Conservation (phyloP, 2,113 vertebrate species). For the Epinephelus moara region DNA sequence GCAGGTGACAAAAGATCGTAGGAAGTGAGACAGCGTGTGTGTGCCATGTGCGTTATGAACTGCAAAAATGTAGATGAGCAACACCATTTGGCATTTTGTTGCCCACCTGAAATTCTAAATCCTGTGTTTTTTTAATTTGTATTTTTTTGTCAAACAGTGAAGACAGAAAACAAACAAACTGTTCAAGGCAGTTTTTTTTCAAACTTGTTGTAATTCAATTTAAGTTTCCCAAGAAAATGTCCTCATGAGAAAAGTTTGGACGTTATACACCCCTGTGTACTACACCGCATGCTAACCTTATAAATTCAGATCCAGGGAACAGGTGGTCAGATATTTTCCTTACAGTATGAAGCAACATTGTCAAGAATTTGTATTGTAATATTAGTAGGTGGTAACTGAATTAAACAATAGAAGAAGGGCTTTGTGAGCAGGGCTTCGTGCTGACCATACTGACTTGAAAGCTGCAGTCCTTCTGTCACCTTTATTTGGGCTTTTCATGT, state of each 20-base stretch:
- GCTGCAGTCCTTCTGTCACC: conserved; percentile 75
- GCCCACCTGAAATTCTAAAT: conserved; percentile 1
- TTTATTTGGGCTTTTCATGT: conserved; percentile 62
- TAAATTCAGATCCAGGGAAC: conserved; percentile 49
- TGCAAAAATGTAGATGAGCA: conserved; percentile 45
- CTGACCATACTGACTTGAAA: conserved; percentile 55
- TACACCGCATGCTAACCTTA: conserved; percentile 36
- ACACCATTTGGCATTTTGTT: conserved; percentile 9
- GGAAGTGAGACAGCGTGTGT: conserved; percentile 65
- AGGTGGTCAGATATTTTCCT: conserved; percentile 69
- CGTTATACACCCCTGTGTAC: neutral
- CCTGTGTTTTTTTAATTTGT: neutral
- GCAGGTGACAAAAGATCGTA: conserved; percentile 75
- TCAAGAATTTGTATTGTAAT: conserved; percentile 52
- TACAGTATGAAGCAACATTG: conserved; percentile 19
- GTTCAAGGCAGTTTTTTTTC: neutral
- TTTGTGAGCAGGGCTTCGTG: conserved; percentile 24
- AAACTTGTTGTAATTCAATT: conserved; percentile 17
- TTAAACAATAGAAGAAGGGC: conserved; percentile 55
- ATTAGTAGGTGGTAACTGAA: conserved; percentile 70
- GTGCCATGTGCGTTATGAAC: conserved; percentile 61
- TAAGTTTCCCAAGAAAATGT: conserved; percentile 29
- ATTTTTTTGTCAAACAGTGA: neutral
- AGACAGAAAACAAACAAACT: conserved; percentile 26
- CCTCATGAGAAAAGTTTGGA: conserved; percentile 44